Evolutionary conservation across 1,140 invertebrate species (phyloP).

Genomic region (Dendrolimus kikuchii): DNA sequence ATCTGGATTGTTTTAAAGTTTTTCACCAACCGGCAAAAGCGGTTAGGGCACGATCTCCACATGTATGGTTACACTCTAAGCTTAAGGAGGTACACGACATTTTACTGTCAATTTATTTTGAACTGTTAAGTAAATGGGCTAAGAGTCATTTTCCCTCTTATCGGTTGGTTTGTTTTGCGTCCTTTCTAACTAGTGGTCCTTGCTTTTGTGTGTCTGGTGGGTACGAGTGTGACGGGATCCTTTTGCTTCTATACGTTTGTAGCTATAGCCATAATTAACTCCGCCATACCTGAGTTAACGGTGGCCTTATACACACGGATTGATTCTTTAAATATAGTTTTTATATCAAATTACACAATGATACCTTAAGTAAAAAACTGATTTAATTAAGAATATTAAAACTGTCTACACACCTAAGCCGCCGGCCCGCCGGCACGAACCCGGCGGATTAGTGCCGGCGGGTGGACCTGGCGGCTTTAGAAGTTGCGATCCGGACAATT

Average conservation of each 20-base stretch:
- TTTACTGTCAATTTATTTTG: slow-evolving; percentile 22
- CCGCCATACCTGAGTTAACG: slow-evolving; percentile 49
- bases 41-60: slow-evolving; percentile 64
- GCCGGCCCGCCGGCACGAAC: too few relatives aligned
- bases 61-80: slow-evolving; percentile 35
- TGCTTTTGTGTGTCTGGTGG: slow-evolving; percentile 61
- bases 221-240: slow-evolving; percentile 65
- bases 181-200: slow-evolving; percentile 33
- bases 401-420: too few relatives aligned
- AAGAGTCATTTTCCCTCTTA: slow-evolving; percentile 39
- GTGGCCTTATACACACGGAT: slow-evolving; percentile 30
- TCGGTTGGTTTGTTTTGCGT: slow-evolving; percentile 25
- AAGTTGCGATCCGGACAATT: too few relatives aligned
- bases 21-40: slow-evolving; percentile 61
- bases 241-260: slow-evolving; percentile 48
- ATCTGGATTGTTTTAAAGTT: slow-evolving; percentile 32
- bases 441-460: too few relatives aligned
- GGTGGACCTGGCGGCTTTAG: too few relatives aligned
- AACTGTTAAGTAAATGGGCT: slow-evolving; percentile 30
- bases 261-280: slow-evolving; percentile 64
- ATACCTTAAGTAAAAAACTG: too few relatives aligned
- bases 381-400: too few relatives aligned
- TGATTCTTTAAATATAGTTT: slow-evolving; percentile 5
- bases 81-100: slow-evolving; percentile 33
- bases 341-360: too few relatives aligned